Evolutionary conservation across 2,888 invertebrate species (phyloP), one percentile per base, ranked within the genome.

Genomic region (Agriopis leucophaearia): DNA sequence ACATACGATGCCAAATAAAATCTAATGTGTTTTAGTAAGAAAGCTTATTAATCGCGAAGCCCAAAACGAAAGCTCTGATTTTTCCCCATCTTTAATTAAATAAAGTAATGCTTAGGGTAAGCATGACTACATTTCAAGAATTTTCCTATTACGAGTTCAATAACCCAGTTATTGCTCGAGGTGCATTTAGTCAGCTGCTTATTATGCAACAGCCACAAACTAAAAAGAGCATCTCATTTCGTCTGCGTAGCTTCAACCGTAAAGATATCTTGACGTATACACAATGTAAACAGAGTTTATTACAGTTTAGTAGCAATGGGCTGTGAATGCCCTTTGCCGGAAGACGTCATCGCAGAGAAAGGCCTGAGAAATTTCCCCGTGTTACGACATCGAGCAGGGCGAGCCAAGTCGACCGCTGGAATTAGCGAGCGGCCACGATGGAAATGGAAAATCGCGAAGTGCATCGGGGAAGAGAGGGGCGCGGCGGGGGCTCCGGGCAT

Each of bases 401-500:
- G 78, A 80, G 82, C 78, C 78, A 78, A 82, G 81, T 77, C 79
- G 77, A 83, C 81, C 81, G 84, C 84, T 88, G 86, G 86, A 90
- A 88, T 90, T 89, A 90, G 87, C 84, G 81, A 87, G 84, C 79
- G 82, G 82, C 87, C 84, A 80, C 82, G 86, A 84, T 92, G 92
- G 86, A 91, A 92, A 92, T 92, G 92, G 92, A 92, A 92, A 92
- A 92, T 90, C 87, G 91, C 91, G 88, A 89, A 87, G 88, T 89
- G 88, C 88, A 88, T 78, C 82, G 80, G 79, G 78, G 83, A 74
- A 72, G 79, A 78, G 79, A 78, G 77, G 82, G 69, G 58, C 75
- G 69, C 73, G 73, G 70, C 76, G 78, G 79, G 83, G 84, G 82
- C 83, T 73, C 75, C 88, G 92, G 91, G 87, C 90, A 91, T 91